phyloP scores from a whole-genome alignment of 2,113 vertebrate genomes.

The Eurypyga helias region DNA sequence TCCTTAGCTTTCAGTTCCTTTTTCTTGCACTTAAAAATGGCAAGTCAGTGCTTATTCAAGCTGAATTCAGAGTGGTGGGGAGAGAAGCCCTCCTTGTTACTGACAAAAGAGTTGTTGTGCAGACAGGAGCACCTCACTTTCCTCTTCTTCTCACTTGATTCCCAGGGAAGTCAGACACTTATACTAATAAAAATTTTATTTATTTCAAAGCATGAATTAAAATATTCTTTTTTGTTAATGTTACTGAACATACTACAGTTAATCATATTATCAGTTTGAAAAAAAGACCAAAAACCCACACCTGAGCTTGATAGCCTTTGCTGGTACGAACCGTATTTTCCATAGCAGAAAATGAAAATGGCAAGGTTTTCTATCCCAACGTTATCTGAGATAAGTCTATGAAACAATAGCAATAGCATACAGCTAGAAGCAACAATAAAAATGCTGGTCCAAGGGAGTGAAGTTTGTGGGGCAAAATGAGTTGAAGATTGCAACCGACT shows the following conservation, averaged over 20 bases:
- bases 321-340: neutral
- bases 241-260: neutral
- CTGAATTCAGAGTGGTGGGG: neutral
- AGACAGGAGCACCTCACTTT: neutral
- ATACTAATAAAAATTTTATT: neutral
- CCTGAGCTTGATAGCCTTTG: neutral
- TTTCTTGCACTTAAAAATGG: neutral
- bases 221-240: too few relatives aligned
- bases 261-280: neutral
- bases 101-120: neutral
- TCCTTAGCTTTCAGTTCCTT: conserved; percentile 14
- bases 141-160: neutral
- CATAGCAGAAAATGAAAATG: neutral
- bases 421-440: neutral
- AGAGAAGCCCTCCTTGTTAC: neutral
- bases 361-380: neutral
- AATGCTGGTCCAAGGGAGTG: neutral
- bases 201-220: neutral
- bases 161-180: neutral
- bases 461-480: neutral
- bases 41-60: neutral
- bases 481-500: neutral
- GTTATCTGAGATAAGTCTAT: neutral
- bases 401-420: neutral
- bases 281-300: neutral